A percentile compares a stretch with the other conserved stretches of the same genome.
phyloP scores from a whole-genome alignment of 2,797 vertebrate genomes.

The Pteropus rufus region DNA sequence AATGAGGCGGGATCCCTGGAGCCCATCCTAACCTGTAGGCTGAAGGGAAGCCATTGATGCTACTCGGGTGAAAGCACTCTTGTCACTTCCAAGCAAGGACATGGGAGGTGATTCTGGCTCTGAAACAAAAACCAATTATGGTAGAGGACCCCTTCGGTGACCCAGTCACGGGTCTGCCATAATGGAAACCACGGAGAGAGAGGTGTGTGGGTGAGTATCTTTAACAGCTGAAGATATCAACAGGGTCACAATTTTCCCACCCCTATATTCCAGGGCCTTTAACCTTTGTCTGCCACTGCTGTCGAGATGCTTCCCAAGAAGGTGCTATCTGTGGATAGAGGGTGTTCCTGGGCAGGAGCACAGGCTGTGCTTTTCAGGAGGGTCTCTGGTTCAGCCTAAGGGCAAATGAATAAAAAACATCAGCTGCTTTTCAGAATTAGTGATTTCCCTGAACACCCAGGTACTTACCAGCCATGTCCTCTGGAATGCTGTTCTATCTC shows the following conservation, averaged over 20 bases:
- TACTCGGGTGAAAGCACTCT: conserved; percentile 62
- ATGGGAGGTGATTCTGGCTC: conserved; percentile 50
- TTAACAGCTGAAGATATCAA: not conserved
- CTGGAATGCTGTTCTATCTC: not conserved
- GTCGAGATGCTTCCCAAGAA: conserved; percentile 84
- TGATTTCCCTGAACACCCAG: not conserved
- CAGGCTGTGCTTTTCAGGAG: conserved; percentile 18
- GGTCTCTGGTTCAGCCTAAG: conserved; percentile 51
- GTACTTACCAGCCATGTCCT: not conserved
- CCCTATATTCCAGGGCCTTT: conserved; percentile 32
- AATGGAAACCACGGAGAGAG: not conserved
- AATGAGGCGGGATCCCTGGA: conserved; percentile 65
- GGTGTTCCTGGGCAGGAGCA: not conserved
- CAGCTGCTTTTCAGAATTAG: not conserved
- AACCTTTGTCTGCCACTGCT: conserved; percentile 61
- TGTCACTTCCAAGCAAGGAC: conserved; percentile 67
- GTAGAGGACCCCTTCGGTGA: not conserved
- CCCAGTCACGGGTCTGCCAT: not conserved
- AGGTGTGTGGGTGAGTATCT: not conserved
- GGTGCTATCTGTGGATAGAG: conserved; percentile 21
- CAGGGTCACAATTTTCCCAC: conserved; percentile 25
- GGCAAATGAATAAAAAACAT: not conserved
- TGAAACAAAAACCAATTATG: conserved; percentile 51
- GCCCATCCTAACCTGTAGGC: conserved; percentile 70
- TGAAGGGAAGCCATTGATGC: conserved; percentile 54